Percentiles rank a stretch among this genome's conserved stretches.
phyloP scores from a whole-genome alignment of 1,140 invertebrate genomes.

The Trichonephila clavipes region DNA sequence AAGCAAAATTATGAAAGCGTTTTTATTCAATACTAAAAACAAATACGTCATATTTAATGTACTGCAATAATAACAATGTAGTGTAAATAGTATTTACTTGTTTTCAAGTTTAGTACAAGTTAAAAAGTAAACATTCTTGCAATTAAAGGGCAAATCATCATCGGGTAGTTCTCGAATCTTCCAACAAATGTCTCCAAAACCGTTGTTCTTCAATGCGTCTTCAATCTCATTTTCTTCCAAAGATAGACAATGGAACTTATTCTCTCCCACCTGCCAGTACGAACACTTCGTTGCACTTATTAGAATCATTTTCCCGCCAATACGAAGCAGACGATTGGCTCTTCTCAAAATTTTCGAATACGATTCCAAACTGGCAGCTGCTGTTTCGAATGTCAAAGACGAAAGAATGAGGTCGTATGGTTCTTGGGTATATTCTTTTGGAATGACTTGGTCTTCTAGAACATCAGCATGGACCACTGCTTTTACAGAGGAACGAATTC shows the following conservation, averaged over 20 bases:
- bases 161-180: conserved; percentile 32
- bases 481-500: conserved; percentile 57
- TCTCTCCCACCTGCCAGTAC: conserved; percentile 53
- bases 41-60: too few relatives aligned
- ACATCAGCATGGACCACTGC: conserved; percentile 45
- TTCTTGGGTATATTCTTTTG: neutral
- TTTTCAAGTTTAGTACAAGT: conserved; percentile 31
- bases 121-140: conserved; percentile 43
- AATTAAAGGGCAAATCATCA: conserved; percentile 49
- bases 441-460: conserved; percentile 27
- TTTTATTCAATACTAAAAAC: too few relatives aligned
- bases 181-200: conserved; percentile 53
- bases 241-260: conserved; percentile 49
- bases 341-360: conserved; percentile 53
- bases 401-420: conserved; percentile 51
- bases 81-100: too few relatives aligned
- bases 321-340: neutral
- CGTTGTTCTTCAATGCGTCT: neutral
- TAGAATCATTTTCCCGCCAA: conserved; percentile 16
- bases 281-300: neutral
- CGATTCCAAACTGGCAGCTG: conserved; percentile 34
- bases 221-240: conserved; percentile 23
- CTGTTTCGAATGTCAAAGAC: conserved; percentile 33
- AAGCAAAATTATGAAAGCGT: too few relatives aligned
- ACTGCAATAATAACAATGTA: too few relatives aligned